Evolutionary conservation across 53 echinoderm and acorn worm genomes (phyloP).

Genomic region (Pentamera pediparva): DNA sequence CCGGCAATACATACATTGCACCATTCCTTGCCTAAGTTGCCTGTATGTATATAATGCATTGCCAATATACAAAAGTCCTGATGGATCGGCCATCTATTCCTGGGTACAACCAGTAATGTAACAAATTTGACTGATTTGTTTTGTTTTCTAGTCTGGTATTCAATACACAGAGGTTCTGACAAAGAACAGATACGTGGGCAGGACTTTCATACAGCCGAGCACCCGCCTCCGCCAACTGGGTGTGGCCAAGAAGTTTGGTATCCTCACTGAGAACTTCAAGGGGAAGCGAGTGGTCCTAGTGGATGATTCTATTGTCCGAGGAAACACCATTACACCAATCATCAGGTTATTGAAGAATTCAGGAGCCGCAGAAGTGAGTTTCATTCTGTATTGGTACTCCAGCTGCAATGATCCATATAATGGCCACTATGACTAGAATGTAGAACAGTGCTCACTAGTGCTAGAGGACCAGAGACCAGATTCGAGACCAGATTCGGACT

Average conservation of each 20-base stretch:
- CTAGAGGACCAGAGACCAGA: too few relatives aligned
- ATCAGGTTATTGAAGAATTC: conserved; percentile 76
- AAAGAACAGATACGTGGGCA: conserved; percentile 93
- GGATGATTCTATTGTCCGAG: conserved; percentile 95
- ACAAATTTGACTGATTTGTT: not conserved
- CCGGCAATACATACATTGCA: too few relatives aligned
- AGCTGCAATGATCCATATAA: too few relatives aligned
- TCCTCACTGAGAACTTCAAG: conserved; percentile 87
- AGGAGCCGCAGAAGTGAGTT: conserved; percentile 97
- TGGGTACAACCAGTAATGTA: too few relatives aligned
- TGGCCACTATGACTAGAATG: too few relatives aligned
- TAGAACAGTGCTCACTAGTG: too few relatives aligned
- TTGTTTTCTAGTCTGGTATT: conserved; percentile 65
- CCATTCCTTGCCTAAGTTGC: not conserved
- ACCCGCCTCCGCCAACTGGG: conserved; percentile 87
- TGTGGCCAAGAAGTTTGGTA: conserved; percentile 98
- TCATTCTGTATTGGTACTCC: too few relatives aligned
- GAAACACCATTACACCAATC: conserved; percentile 93
- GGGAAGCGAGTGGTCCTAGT: conserved; percentile 88
- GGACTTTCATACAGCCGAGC: conserved; percentile 96
- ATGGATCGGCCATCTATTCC: too few relatives aligned
- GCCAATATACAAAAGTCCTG: too few relatives aligned
- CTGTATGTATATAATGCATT: not conserved
- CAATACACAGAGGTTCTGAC: conserved; percentile 91
- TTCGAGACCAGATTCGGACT: too few relatives aligned